Conservation (phyloP, 2,113 vertebrate species). For the Microtus montanus region DNA sequence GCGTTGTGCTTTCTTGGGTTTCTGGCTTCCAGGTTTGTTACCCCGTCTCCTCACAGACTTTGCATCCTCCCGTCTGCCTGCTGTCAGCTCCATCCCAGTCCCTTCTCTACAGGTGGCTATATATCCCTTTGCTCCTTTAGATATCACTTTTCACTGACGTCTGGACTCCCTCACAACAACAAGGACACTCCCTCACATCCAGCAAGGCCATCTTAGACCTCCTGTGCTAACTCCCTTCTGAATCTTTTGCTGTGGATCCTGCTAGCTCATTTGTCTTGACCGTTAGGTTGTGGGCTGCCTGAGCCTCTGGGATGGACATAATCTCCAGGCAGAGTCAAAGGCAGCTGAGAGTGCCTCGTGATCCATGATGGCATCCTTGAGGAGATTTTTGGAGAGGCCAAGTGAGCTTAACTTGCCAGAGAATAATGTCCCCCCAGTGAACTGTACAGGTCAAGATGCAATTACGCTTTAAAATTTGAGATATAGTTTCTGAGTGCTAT, state of each 20-base stretch:
- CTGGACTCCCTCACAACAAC: neutral
- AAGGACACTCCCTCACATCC: neutral
- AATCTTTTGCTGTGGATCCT: neutral
- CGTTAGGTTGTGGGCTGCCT: neutral
- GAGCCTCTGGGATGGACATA: neutral
- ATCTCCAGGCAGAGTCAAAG: neutral
- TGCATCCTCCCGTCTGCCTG: neutral
- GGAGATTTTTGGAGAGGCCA: neutral
- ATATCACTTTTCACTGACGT: neutral
- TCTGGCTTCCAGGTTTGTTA: neutral
- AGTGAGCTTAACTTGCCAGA: neutral
- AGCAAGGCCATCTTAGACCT: neutral
- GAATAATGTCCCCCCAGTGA: neutral
- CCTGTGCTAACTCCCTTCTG: neutral
- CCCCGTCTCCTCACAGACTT: accelerated
- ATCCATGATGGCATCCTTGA: neutral
- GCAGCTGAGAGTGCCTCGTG: neutral
- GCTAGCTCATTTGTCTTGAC: neutral
- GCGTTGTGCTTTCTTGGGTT: neutral
- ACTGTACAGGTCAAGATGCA: neutral
- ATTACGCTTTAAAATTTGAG: slow-evolving; percentile 12
- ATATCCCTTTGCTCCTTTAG: neutral
- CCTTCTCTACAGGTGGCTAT: neutral
- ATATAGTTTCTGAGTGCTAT: neutral
- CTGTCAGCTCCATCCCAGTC: neutral